Evolutionary conservation across 2,888 invertebrate species (phyloP), one percentile per base, ranked within the genome.

Genomic region (Nephrotoma appendiculata): DNA sequence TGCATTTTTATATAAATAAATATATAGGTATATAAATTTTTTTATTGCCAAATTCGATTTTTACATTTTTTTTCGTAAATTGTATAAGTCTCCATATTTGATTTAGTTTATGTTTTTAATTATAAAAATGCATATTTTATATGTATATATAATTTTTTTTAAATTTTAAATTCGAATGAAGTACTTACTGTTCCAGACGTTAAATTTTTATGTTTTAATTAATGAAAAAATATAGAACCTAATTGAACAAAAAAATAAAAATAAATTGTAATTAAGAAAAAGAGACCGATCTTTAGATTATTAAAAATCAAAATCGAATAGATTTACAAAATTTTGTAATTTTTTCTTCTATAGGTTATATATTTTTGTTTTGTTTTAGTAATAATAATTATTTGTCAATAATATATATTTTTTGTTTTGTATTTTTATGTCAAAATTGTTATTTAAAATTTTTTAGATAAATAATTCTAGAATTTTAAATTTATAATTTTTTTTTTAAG

Each of bases 341-440:
- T 41, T 83, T 41, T 41, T 31, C 31, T 83, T 83, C 41, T 83
- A 41, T 83, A 83, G 83, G 83, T 83, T 83, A 83, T 83, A 83
- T 15, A 83, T 83, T 83, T 42, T 83, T 83, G 6, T 83, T 83
- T 31, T 11, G 83, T 83, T 83, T 31, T 12, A 9, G 9, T 41
- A 41, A 83, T 83, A 83, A 83, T 41, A 83, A 83, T 83, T 83
- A 83, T 83, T 83, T 83, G 83, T 83, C 83, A 83, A 83, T 83
- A 12, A 12, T 83, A 83, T 41, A 41, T 83, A 83, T 41, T 83
- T 83, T 83, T 41, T 11, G 11, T 83, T 83, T 83, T 83, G 9
- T 41, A 12, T 41, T 83, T 83, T 83, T 41, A 83, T 83, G 41
- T 83, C 41, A 41, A 41, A 41, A 41, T 41, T 83, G 41, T 83